Percentiles rank a stretch among this genome's conserved stretches.
Evolutionary conservation across 2,888 invertebrate genomes (phyloP).

Genomic region (Escarpia spicata): DNA sequence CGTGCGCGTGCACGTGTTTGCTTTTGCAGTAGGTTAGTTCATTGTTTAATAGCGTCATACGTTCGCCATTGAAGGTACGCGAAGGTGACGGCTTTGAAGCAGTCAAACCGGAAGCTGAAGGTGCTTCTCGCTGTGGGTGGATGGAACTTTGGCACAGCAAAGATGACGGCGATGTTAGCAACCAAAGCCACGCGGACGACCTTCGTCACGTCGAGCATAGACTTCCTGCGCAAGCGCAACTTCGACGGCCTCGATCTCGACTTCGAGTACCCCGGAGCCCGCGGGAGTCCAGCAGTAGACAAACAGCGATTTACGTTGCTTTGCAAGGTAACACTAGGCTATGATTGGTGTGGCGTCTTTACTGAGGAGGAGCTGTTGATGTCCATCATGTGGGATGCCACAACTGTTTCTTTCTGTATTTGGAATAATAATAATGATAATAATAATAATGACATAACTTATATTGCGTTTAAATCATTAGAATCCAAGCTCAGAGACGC

Average conservation of each 20-base stretch:
- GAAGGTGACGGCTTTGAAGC: conserved; percentile 77
- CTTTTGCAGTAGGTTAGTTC: too few species aligned
- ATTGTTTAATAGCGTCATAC: too few species aligned
- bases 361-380: too few species aligned
- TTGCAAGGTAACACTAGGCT: conserved; percentile 20
- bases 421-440: too few species aligned
- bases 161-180: conserved; percentile 45
- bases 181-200: conserved; percentile 38
- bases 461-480: too few species aligned
- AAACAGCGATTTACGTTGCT: conserved; percentile 45
- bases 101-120: conserved; percentile 77
- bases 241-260: conserved; percentile 53
- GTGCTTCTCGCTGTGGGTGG: conserved; percentile 64
- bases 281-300: conserved; percentile 50
- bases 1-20: too few species aligned
- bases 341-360: too few species aligned
- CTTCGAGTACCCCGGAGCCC: conserved; percentile 52
- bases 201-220: conserved; percentile 45
- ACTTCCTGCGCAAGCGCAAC: conserved; percentile 42
- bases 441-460: too few species aligned
- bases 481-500: too few species aligned
- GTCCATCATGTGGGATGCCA: too few species aligned
- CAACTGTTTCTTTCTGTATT: too few species aligned
- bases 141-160: conserved; percentile 39
- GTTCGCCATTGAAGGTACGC: conserved; percentile 71